Conservation (phyloP, 2,113 vertebrate genomes). For the Rafetus swinhoei region DNA sequence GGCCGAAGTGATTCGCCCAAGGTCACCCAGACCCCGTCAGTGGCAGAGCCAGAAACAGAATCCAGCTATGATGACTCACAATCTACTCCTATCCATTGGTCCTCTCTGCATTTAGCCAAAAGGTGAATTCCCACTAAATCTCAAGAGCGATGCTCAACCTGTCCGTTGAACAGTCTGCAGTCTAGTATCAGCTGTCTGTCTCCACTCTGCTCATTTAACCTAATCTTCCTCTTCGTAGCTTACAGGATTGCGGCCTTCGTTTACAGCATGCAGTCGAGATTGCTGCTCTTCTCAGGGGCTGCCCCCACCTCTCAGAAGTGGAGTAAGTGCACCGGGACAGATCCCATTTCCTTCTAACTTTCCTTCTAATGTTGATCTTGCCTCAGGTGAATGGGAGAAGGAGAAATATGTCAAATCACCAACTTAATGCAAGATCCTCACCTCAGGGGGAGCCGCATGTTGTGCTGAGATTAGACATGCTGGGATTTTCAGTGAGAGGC, state of each 20-base stretch:
- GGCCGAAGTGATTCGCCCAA: rapidly evolving
- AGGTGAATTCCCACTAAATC: neutral
- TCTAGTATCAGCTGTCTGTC: neutral
- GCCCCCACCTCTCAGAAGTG: conserved; percentile 66
- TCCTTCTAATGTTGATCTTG: neutral
- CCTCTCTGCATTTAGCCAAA: neutral
- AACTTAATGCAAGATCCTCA: neutral
- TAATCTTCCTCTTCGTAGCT: conserved; percentile 40
- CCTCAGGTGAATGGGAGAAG: neutral
- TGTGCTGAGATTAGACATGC: neutral
- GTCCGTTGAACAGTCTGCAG: neutral
- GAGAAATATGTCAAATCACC: neutral
- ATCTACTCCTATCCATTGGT: neutral
- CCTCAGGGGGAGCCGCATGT: neutral
- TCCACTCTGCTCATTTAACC: neutral
- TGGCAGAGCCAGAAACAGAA: neutral
- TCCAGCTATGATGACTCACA: neutral
- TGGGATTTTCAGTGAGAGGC: neutral
- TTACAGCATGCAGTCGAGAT: neutral
- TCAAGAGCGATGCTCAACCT: neutral
- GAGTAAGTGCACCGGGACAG: conserved; percentile 70
- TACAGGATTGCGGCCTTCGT: conserved; percentile 63
- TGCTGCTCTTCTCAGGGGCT: conserved; percentile 58
- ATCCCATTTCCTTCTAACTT: neutral
- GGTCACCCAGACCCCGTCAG: neutral